Evolutionary conservation across 2,888 invertebrate genomes (phyloP), one percentile per base, ranked within the genome.

Genomic region (Tetheella fluctuosa): DNA sequence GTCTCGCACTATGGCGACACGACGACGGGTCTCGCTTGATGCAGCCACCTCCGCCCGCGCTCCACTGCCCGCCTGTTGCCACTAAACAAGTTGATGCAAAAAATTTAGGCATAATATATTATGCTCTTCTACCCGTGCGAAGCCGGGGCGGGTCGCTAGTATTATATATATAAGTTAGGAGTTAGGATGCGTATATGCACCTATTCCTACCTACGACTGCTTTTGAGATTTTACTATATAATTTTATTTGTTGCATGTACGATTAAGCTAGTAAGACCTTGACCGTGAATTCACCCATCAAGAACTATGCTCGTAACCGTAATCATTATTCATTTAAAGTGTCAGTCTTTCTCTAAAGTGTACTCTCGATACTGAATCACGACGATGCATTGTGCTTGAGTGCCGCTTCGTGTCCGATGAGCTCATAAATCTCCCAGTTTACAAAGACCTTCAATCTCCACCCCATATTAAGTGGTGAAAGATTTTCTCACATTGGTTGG

Each of bases 331-430:
- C 34, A 34, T 34, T 34, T 48, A 66, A 70, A 79, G 68, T 70
- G 65, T 63, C 68, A 62, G 54, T 52, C 62, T 64, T 61, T 52
- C 59, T 64, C 65, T 59, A 62, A 59, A 73, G 64, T 62, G 65
- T 59, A 58, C 68, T 69, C 73, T 74, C 62, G 69, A 77, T 77
- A 77, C 70, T 70, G 71, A 75, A 76, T 78, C 77, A 74, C 70
- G 74, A 69, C 69, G 71, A 77, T 81, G 83, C 81, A 81, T 83
- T 84, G 77, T 79, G 68, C 74, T 77, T 67, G 73, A 86, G 83
- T 77, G 80, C 73, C 66, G 78, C 76, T 81, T 70, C 83, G 81
- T 83, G 83, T 83, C 78, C 77, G 74, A 83, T 79, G 83, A 81
- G 85, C 79, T 75, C 69, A 70, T 69, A 73, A 78, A 67, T 58